Conservation (phyloP, 2,113 vertebrate genomes). For the Tinamus guttatus region DNA sequence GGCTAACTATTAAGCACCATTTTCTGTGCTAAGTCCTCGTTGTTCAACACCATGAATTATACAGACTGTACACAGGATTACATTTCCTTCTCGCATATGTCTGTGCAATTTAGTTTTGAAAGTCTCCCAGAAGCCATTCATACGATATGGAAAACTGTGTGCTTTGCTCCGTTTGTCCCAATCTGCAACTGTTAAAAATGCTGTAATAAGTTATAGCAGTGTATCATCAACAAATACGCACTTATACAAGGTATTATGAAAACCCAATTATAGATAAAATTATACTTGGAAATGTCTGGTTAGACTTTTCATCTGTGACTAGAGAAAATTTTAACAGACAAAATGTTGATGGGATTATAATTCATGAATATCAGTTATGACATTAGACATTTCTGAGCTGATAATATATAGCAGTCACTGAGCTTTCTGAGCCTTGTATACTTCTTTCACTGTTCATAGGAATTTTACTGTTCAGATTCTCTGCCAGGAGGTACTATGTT, state of each 20-base stretch:
- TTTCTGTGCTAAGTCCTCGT: neutral
- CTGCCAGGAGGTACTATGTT: neutral
- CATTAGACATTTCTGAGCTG: neutral
- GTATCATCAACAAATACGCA: neutral
- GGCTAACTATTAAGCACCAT: neutral
- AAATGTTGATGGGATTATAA: neutral
- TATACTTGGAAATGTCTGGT: neutral
- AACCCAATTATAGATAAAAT: neutral
- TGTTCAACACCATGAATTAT: neutral
- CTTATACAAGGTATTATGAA: neutral
- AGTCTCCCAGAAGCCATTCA: neutral
- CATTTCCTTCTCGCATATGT: neutral
- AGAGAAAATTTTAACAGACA: neutral
- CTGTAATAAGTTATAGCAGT: neutral
- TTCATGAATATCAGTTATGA: neutral
- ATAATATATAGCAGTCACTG: neutral
- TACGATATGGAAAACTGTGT: neutral
- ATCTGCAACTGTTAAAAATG: slow-evolving; percentile 11
- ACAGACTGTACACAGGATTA: fast-evolving
- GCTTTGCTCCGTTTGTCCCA: neutral
- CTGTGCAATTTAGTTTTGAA: neutral
- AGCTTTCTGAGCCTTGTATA: neutral
- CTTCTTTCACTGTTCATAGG: neutral
- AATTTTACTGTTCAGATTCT: neutral
- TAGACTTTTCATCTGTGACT: slow-evolving; percentile 1